These are phyloP conservation scores for Stenopsyche tienmushanensis DNA, from an alignment of 1,140 invertebrate genomes.

Conservation along the genomic window DNA sequence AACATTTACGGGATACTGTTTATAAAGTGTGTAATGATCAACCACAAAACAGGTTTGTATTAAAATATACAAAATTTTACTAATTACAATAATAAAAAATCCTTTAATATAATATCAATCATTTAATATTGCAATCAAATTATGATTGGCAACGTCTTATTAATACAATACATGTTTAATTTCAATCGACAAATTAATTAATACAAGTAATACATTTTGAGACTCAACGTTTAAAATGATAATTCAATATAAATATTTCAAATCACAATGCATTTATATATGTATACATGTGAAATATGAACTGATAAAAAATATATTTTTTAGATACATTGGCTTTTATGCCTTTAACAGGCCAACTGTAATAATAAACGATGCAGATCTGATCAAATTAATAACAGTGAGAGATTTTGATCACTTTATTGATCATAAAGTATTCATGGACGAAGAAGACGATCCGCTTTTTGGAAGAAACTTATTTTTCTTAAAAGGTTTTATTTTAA, in stretches of 20 bases:
- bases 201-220: not conserved
- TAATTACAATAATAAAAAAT: not conserved
- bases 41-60: constrained; percentile 30
- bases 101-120: not conserved
- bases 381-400: constrained; percentile 57
- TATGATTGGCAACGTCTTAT: too few species aligned
- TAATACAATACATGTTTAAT: not conserved
- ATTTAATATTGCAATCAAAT: constrained; percentile 2
- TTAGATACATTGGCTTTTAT: constrained; percentile 53
- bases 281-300: not conserved
- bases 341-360: constrained; percentile 53
- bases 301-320: constrained; percentile 3
- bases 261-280: not conserved
- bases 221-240: too few species aligned
- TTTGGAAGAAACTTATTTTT: constrained; percentile 54
- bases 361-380: constrained; percentile 57
- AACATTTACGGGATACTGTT: constrained; percentile 32
- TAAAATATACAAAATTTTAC: constrained; percentile 1
- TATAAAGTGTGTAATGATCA: constrained; percentile 30
- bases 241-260: not conserved
- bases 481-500: constrained; percentile 44
- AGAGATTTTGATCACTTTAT: constrained; percentile 63
- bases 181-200: not conserved
- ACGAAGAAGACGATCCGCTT: constrained; percentile 50
- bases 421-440: constrained; percentile 52